Base-by-base conservation (phyloP, 2,797 vertebrate species). In the Gila robusta region DNA sequence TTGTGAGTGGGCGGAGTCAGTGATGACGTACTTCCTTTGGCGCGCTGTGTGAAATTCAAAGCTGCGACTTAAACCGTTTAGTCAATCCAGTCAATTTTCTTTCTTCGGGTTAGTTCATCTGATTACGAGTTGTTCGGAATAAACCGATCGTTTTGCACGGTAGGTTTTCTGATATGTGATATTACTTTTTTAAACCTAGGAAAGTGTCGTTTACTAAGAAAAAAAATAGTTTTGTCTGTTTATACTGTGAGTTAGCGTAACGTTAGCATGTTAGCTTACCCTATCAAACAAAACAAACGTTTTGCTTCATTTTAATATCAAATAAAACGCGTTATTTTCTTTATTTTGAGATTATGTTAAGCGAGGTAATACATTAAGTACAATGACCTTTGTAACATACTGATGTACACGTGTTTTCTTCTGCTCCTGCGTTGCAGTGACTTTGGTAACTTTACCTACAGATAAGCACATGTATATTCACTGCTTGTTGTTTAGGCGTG, bases 21-120 rank as follows among this genome's bases (percentile, higher is more conserved):
- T 5, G 32, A 81, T 87, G 86, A 62, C 82, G 84, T 16, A 88
- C 71, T 90, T 91, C 86, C 86, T 83, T 84, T 91, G 90, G 90
- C 89, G 88, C 83, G 89, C 86, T 83, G 12, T 69, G 49, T 49
- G 66, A 54, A 87, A 83, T 91, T 91, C 89, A 91, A 91, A 91
- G 84, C 47, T 23, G 72, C 54, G 32, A 5, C 21, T 11, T 41
- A 10, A 84, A 80, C 86, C 67, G 86, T 84, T 81, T 5, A 14
- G 5, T n/a, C 7, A 11, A 59, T 8, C 2, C 14, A 7, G 4
- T 7, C 0, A 3, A 21, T 10, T 21, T 37, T 4, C 17, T 21
- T 17, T 7, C 2, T 1, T 4, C 16, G 19, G 4, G 1, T 54
- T 56, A 6, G 3, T 11, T n/a, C 8, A 10, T 82, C 32, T 23